These are phyloP conservation scores for Eptesicus fuscus DNA, from an alignment of 2,113 vertebrate species.

Conservation along the genomic window DNA sequence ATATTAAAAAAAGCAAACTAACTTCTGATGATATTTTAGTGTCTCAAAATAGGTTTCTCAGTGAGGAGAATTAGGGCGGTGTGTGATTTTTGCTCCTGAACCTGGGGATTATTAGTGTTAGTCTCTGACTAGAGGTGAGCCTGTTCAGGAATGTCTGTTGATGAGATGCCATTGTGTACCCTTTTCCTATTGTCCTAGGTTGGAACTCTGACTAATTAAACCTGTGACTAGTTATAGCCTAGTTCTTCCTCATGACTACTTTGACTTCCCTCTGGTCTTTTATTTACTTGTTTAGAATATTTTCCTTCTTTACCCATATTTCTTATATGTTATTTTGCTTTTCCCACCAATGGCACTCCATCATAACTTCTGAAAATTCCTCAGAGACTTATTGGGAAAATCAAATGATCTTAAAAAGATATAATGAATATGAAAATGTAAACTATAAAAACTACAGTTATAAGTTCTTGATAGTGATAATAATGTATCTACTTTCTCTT, in stretches of 20 bases:
- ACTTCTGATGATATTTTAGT: background rate
- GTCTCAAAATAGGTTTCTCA: background rate
- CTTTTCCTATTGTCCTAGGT: background rate
- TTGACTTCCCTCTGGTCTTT: background rate
- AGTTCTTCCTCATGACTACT: background rate
- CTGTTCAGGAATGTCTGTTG: background rate
- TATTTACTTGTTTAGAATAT: background rate
- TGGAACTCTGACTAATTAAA: slow-evolving; percentile 30
- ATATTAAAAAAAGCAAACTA: background rate
- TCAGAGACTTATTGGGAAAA: background rate
- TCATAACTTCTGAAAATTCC: background rate
- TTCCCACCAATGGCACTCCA: background rate
- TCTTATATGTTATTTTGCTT: background rate
- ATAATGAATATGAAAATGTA: slow-evolving; percentile 18
- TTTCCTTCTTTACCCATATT: background rate
- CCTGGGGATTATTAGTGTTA: background rate
- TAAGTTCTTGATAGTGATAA: background rate
- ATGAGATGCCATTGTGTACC: background rate
- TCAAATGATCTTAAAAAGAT: background rate
- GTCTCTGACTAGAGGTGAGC: background rate
- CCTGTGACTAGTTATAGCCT: background rate
- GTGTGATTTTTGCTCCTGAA: background rate
- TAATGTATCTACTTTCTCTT: background rate
- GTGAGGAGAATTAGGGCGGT: background rate
- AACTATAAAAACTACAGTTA: background rate